These are phyloP conservation scores for Dipodomys spectabilis DNA, from an alignment of 2,113 vertebrate species.

Conservation along the genomic window DNA sequence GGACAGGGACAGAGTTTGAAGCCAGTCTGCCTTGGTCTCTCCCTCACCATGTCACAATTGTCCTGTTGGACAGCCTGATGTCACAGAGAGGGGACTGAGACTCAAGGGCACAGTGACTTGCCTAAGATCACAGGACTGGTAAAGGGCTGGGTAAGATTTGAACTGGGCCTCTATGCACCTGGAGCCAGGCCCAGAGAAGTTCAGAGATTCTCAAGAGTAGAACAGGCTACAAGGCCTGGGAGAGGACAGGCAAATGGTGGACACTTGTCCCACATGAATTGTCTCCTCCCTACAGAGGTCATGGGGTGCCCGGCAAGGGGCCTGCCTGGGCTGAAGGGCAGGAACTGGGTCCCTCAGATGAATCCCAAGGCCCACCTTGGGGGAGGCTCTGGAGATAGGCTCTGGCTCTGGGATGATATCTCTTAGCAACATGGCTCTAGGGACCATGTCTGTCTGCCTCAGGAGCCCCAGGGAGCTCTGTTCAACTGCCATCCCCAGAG, in stretches of 20 bases:
- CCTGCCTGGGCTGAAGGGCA: background rate
- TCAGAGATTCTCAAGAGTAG: background rate
- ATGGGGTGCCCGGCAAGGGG: background rate
- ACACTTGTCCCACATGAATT: background rate
- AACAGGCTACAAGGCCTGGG: background rate
- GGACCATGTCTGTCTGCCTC: conserved; percentile 69
- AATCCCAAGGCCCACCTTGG: background rate
- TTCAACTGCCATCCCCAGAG: conserved; percentile 8
- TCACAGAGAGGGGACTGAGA: background rate
- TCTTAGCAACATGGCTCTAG: conserved; percentile 71
- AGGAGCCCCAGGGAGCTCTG: conserved; percentile 21
- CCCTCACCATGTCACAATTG: accelerated
- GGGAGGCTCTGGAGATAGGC: conserved; percentile 37
- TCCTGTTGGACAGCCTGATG: background rate
- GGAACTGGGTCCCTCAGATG: background rate
- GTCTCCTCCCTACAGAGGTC: too few species aligned
- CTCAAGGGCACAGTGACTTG: background rate
- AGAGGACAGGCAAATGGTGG: background rate
- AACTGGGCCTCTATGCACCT: background rate
- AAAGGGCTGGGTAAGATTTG: background rate
- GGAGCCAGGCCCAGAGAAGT: background rate
- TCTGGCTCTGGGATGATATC: conserved; percentile 9
- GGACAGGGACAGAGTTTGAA: background rate
- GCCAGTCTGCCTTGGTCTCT: background rate
- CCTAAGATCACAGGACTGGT: background rate